Base-by-base conservation (phyloP, 1,140 invertebrate genomes). In the Aleiodes sp. region DNA sequence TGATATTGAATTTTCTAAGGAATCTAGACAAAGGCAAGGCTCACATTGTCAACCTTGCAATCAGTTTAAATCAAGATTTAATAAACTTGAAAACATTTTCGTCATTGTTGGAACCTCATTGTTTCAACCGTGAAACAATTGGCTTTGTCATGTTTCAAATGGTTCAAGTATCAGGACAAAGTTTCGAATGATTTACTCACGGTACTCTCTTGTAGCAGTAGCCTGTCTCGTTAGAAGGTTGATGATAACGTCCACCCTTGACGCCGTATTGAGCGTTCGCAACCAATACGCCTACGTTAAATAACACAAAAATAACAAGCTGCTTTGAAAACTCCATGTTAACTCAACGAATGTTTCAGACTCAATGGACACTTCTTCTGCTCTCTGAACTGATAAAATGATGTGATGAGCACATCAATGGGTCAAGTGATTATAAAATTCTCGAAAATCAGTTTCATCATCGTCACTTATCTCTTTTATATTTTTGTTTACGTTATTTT, bases 201-300 rank as follows among this genome's bases (percentile, higher is more conserved):
- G 78, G 78, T 43, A 85, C 73, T 60, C 76, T 78, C 65, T 81
- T 85, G 62, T 82, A 80, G 69, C 84, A 86, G 29, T 80, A 76
- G 28, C 80, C 80, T 68, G 75, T 77, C 65, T 78, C 76, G 8
- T 70, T 72, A 0, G 76, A 21, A 8, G 43, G 19, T 35, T 69
- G 67, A 21, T 70, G 64, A 73, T 73, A 60, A 26, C 33, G 43
- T 41, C 67, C 64, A 31, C 57, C 64, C 37, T 73, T 73, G 14
- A 70, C 64, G 26, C 65, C 70, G 12, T 69, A 31, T 24, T 70
- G 67, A 39, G 43, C 64, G n/a, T 7, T 12, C 3, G 66, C 33
- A 2, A 68, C 7, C 19, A 33, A 64, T 33, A 68, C 56, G 21
- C 43, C 62, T 19, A 66, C 29, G 24, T 43, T 19, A 6, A 68